Evolutionary conservation across 2,888 invertebrate species (phyloP).

Genomic region (Rhagonycha fulva): DNA sequence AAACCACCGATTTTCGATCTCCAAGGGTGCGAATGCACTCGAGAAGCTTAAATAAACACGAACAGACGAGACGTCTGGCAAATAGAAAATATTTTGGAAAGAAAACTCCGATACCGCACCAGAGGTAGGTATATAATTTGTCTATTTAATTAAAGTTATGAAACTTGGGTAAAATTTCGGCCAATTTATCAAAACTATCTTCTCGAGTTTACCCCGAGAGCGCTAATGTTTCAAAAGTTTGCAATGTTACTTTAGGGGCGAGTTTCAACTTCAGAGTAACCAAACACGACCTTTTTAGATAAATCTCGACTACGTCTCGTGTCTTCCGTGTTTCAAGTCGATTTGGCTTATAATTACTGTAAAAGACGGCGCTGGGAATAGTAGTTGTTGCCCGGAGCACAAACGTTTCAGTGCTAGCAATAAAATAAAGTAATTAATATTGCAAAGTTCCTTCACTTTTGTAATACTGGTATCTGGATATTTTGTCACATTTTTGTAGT

Average conservation of each 20-base stretch:
- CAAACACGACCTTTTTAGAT: not conserved
- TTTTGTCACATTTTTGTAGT: not conserved
- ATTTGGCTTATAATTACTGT: not conserved
- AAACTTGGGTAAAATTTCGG: conserved; percentile 8
- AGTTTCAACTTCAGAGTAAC: conserved; percentile 14
- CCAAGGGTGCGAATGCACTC: not conserved
- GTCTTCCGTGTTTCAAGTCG: not conserved
- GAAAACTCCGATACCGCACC: not conserved
- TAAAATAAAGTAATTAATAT: not conserved
- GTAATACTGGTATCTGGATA: not conserved
- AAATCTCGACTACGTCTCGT: conserved; percentile 1
- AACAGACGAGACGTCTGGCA: not conserved
- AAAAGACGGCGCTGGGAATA: not conserved
- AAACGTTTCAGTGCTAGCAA: not conserved
- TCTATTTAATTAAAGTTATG: conserved; percentile 16
- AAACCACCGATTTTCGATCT: not conserved
- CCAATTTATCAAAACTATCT: conserved; percentile 36
- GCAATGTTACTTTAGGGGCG: conserved; percentile 32
- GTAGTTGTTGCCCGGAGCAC: not conserved
- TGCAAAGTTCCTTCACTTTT: not conserved
- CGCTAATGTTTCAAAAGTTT: conserved; percentile 33
- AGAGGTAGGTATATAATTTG: not conserved
- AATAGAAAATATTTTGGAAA: not conserved
- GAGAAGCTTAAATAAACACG: not conserved
- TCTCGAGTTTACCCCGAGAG: conserved; percentile 26